phyloP scores from a whole-genome alignment of 2,797 vertebrate genomes.

The Sternarchorhynchus goeldii region DNA sequence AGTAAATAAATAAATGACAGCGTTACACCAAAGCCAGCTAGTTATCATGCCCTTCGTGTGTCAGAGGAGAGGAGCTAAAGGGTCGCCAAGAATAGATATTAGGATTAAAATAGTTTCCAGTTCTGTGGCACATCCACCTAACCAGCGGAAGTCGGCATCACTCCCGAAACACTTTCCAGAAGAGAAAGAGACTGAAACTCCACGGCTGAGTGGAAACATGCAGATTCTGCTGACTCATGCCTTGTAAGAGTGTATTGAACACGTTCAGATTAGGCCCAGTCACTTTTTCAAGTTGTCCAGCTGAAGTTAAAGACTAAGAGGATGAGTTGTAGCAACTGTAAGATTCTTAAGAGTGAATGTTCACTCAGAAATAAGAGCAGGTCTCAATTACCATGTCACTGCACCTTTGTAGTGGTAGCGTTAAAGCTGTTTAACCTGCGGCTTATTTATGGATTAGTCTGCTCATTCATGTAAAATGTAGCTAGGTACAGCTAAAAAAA shows the following conservation, averaged over 20 bases:
- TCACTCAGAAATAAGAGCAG: background rate
- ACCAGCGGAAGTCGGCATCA: background rate
- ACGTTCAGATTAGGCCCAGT: background rate
- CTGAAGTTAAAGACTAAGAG: background rate
- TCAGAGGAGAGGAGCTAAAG: background rate
- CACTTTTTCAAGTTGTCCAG: background rate
- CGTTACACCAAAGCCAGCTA: too few species aligned
- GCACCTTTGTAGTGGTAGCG: too few species aligned
- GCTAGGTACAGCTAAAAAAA: conserved; percentile 54
- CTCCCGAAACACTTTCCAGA: conserved; percentile 16
- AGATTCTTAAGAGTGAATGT: background rate
- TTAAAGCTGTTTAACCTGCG: too few species aligned
- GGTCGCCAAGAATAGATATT: background rate
- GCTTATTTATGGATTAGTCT: too few species aligned
- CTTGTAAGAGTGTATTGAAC: background rate
- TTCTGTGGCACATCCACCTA: conserved; percentile 8
- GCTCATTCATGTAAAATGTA: conserved; percentile 34
- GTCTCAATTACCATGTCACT: too few species aligned
- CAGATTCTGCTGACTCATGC: conserved; percentile 23
- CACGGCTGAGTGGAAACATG: background rate
- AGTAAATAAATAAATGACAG: too few species aligned
- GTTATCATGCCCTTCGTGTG: background rate
- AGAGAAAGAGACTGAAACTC: conserved; percentile 14
- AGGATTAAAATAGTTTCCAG: conserved; percentile 1
- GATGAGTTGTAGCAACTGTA: background rate